These are phyloP conservation scores for Lamellibrachia satsuma DNA, from an alignment of 2,888 invertebrate genomes.

Conservation along the genomic window DNA sequence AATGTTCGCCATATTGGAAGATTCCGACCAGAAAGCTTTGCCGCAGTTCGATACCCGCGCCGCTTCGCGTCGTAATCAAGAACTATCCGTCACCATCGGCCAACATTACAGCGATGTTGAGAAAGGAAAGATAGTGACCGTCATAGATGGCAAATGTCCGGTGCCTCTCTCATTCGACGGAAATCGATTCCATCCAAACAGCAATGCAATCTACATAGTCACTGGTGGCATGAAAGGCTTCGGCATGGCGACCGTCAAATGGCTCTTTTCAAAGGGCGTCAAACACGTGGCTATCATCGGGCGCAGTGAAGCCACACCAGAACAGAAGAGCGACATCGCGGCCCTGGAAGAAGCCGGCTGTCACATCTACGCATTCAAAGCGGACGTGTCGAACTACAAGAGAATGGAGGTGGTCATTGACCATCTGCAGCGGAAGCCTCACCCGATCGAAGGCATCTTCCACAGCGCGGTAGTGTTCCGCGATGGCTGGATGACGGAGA, in stretches of 20 bases:
- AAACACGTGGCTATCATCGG: not conserved
- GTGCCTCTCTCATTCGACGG: constrained; percentile 4
- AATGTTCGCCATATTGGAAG: not conserved
- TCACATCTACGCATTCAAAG: not conserved
- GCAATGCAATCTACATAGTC: constrained; percentile 8
- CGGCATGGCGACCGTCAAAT: not conserved
- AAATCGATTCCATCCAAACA: not conserved
- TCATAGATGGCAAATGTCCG: not conserved
- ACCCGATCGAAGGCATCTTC: constrained; percentile 19
- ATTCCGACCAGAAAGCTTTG: not conserved
- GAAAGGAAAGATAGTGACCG: not conserved
- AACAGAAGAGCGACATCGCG: not conserved
- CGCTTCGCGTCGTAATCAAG: not conserved
- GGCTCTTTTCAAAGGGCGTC: not conserved
- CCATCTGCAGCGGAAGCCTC: not conserved
- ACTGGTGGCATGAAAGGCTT: constrained; percentile 13
- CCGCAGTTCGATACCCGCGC: not conserved
- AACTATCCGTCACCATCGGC: not conserved
- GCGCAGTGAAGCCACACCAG: not conserved
- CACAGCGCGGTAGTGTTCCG: not conserved
- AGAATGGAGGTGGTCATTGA: not conserved
- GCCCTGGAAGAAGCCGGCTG: constrained; percentile 8
- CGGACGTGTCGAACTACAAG: constrained; percentile 19
- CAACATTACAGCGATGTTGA: not conserved
- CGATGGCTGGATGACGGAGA: not conserved